Conservation (phyloP, 1,140 invertebrate genomes). For the Melitaea cinxia region DNA sequence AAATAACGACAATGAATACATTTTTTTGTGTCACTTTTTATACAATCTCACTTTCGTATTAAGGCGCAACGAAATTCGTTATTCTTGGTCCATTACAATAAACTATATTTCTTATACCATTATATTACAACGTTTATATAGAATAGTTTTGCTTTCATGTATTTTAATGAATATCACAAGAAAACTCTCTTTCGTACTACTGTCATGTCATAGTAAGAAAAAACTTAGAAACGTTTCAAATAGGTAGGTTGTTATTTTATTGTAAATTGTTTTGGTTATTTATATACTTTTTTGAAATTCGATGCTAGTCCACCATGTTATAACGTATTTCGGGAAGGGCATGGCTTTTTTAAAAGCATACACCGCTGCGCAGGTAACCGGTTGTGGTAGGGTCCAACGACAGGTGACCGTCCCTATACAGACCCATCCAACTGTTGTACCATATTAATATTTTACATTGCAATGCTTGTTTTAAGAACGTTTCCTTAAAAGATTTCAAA, state of each 20-base stretch:
- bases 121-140: background rate
- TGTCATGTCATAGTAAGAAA: too few relatives aligned
- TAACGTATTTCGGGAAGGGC: conserved; percentile 25
- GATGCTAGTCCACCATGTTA: conserved; percentile 11
- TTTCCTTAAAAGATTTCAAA: background rate
- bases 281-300: conserved; percentile 18
- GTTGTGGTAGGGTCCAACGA: conserved; percentile 19
- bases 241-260: too few relatives aligned
- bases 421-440: background rate
- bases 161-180: too few relatives aligned
- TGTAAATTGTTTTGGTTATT: background rate
- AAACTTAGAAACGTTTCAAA: too few relatives aligned
- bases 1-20: background rate
- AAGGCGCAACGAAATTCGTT: background rate
- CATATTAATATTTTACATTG: background rate
- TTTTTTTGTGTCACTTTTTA: background rate
- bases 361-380: conserved; percentile 22
- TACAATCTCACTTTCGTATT: conserved; percentile 10
- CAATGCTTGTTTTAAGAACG: background rate
- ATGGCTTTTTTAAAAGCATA: conserved; percentile 8
- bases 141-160: background rate
- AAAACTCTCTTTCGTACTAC: too few relatives aligned
- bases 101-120: background rate
- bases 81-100: conserved; percentile 4
- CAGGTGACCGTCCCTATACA: conserved; percentile 10